phyloP scores from a whole-genome alignment of 2,888 invertebrate genomes.

The Scrobipalpa costella region DNA sequence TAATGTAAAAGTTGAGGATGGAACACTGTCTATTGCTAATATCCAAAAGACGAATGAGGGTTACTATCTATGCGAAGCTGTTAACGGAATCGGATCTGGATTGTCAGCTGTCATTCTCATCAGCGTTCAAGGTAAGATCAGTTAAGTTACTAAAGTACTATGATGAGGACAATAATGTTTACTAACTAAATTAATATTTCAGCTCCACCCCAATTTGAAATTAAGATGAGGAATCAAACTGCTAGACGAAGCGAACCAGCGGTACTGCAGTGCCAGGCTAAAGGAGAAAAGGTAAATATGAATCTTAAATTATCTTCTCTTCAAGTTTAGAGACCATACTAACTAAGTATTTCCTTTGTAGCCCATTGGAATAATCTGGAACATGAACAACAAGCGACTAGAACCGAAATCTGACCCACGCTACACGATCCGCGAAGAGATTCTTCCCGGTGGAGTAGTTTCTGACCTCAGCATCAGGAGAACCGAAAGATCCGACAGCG shows the following conservation, averaged over 20 bases:
- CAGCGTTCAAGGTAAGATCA: conserved; percentile 92
- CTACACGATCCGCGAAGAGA: conserved; percentile 93
- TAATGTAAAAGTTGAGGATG: conserved; percentile 96
- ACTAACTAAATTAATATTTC: conserved; percentile 34
- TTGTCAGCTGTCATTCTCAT: conserved; percentile 96
- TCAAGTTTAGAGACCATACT: neutral
- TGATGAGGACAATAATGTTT: neutral
- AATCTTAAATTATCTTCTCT: neutral
- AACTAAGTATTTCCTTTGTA: conserved; percentile 34
- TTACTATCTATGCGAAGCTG: conserved; percentile 97
- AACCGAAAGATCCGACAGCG: conserved; percentile 93
- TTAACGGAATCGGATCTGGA: conserved; percentile 97
- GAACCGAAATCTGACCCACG: conserved; percentile 94
- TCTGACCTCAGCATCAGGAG: conserved; percentile 94
- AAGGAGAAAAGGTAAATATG: conserved; percentile 88
- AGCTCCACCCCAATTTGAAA: conserved; percentile 97
- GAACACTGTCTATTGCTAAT: conserved; percentile 93
- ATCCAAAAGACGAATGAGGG: conserved; percentile 97
- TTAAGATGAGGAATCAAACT: conserved; percentile 94
- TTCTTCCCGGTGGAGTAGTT: conserved; percentile 91
- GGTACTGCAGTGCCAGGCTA: conserved; percentile 94
- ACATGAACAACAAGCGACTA: conserved; percentile 95
- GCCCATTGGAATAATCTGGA: conserved; percentile 97
- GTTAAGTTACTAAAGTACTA: conserved; percentile 48
- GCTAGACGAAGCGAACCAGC: conserved; percentile 95